Conservation (phyloP, 2,888 invertebrate genomes). For the Apodemia mormo region DNA sequence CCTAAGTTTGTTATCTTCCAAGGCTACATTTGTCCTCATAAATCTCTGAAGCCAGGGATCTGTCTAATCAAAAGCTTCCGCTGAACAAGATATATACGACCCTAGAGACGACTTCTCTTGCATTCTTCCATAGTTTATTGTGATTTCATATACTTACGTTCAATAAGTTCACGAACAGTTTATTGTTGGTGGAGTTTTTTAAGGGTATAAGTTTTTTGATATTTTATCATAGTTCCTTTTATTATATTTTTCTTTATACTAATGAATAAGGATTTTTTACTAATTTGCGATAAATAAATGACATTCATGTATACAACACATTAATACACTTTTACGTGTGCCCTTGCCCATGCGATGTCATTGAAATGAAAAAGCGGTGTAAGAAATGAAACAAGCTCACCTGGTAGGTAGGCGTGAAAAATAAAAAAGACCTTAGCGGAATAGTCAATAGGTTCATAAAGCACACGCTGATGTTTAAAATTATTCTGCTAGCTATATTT, state of each 20-base stretch:
- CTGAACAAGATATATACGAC: constrained; percentile 62
- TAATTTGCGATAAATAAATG: no score
- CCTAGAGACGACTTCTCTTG: constrained; percentile 52
- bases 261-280: no score
- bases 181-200: neutral
- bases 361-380: no score
- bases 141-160: constrained; percentile 2
- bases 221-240: neutral
- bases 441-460: no score
- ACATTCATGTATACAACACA: no score
- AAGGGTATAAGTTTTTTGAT: neutral
- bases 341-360: no score
- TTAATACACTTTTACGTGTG: no score
- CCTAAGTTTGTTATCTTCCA: constrained; percentile 39
- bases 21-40: constrained; percentile 65
- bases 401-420: no score
- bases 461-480: no score
- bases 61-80: constrained; percentile 62
- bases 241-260: neutral
- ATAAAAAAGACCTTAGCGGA: no score
- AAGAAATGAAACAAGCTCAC: no score
- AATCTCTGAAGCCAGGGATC: constrained; percentile 60
- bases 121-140: constrained; percentile 18
- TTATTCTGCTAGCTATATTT: no score
- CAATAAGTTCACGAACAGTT: constrained; percentile 12